These are phyloP conservation scores for Plecturocebus donacophilus DNA, from an alignment of 2,113 vertebrate species.

Conservation along the genomic window DNA sequence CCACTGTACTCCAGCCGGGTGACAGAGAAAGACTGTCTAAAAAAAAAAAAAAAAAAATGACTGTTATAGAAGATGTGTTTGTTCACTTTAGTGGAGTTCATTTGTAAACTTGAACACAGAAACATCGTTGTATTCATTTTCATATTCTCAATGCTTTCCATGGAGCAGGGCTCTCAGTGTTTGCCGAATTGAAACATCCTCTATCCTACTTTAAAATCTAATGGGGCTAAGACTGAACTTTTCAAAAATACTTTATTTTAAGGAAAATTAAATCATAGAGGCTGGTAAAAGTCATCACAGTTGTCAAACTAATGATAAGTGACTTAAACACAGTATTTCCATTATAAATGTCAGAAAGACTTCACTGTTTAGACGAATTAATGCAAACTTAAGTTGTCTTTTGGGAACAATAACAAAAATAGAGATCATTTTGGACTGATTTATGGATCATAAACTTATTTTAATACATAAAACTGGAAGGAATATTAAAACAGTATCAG, in stretches of 20 bases:
- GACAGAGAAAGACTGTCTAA: too few relatives aligned
- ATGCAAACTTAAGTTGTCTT: conserved; percentile 50
- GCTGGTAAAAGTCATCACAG: conserved; percentile 43
- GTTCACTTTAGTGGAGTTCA: not conserved
- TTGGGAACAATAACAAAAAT: conserved; percentile 56
- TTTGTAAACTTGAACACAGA: not conserved
- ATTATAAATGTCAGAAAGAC: conserved; percentile 47
- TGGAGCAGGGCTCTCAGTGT: not conserved
- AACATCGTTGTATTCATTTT: not conserved
- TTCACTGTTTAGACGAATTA: conserved; percentile 36
- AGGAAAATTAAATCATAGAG: conserved; percentile 41
- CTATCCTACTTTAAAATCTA: not conserved
- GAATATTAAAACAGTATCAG: conserved; percentile 55
- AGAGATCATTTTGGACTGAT: conserved; percentile 57
- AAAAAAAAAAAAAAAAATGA: not conserved
- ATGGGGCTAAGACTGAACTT: not conserved
- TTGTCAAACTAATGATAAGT: conserved; percentile 56
- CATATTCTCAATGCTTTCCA: not conserved
- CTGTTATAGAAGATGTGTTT: not conserved
- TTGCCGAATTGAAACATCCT: not conserved
- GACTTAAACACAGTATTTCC: conserved; percentile 51
- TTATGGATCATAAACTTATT: conserved; percentile 37
- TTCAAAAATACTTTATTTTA: conserved; percentile 38
- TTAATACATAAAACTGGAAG: conserved; percentile 6
- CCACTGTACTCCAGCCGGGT: too few relatives aligned